phyloP scores from a whole-genome alignment of 2,113 vertebrate species.

The Todiramphus saurophagus region DNA sequence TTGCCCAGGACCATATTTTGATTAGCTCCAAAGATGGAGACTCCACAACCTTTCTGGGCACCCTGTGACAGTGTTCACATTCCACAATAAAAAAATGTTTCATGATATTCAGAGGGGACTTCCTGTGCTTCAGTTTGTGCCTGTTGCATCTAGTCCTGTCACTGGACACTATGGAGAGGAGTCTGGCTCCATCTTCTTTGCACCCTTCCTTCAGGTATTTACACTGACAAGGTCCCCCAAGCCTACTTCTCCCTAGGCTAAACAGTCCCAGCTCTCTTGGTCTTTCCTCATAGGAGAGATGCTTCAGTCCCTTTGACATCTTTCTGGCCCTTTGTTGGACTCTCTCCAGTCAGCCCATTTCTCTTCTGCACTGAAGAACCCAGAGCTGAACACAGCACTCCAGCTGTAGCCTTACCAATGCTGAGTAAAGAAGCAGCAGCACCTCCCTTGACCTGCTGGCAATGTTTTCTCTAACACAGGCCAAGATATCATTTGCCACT shows the following conservation, averaged over 20 bases:
- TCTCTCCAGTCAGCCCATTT: neutral
- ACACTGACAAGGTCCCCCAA: rapidly evolving
- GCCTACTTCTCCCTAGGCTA: neutral
- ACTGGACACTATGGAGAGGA: neutral
- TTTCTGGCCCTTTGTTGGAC: neutral
- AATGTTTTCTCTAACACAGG: neutral
- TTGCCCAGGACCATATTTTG: neutral
- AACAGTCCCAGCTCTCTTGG: neutral
- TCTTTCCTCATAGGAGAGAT: neutral
- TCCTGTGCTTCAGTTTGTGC: neutral
- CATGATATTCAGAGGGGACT: neutral
- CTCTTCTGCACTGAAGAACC: neutral
- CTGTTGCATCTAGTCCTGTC: neutral
- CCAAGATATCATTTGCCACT: neutral
- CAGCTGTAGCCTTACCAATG: neutral
- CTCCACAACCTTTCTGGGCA: neutral
- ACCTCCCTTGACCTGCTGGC: neutral
- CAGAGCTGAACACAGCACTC: neutral
- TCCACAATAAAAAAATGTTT: neutral
- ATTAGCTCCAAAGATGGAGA: neutral
- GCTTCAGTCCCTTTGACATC: neutral
- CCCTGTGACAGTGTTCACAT: neutral
- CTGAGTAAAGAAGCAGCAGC: neutral
- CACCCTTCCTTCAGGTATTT: neutral
- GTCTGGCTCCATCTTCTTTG: neutral